These are phyloP conservation scores for Aricia agestis DNA, from an alignment of 1,140 invertebrate species.

Conservation along the genomic window DNA sequence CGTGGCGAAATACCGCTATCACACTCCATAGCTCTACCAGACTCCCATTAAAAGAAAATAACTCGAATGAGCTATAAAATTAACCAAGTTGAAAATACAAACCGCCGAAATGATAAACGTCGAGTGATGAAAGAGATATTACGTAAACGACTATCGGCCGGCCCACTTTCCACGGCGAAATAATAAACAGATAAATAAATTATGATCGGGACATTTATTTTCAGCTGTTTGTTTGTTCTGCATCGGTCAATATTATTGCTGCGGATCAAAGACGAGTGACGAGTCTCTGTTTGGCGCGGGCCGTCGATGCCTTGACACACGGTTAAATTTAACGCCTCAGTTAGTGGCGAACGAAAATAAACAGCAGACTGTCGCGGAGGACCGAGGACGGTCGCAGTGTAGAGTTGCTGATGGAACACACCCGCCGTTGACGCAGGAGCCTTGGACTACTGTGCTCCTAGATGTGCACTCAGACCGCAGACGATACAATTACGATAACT, in stretches of 20 bases:
- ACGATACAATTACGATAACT: too few relatives aligned
- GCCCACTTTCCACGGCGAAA: slow-evolving; percentile 25
- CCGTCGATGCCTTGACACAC: not conserved
- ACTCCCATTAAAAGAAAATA: too few relatives aligned
- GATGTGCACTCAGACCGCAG: too few relatives aligned
- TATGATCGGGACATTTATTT: slow-evolving; percentile 38
- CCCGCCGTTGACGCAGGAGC: too few relatives aligned
- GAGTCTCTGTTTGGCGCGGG: not conserved
- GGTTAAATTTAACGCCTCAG: not conserved
- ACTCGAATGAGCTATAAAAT: not conserved
- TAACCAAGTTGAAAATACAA: not conserved
- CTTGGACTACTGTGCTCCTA: too few relatives aligned
- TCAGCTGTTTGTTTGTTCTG: slow-evolving; percentile 45
- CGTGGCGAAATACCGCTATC: too few relatives aligned
- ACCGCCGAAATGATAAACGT: not conserved
- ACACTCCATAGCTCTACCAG: too few relatives aligned
- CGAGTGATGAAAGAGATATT: not conserved
- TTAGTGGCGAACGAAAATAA: slow-evolving; percentile 7
- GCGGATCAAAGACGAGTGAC: slow-evolving; percentile 48
- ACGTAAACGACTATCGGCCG: slow-evolving; percentile 14
- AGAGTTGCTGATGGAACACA: not conserved
- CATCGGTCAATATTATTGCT: slow-evolving; percentile 54
- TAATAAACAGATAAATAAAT: slow-evolving; percentile 50
- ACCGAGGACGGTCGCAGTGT: not conserved
- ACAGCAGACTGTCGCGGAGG: not conserved